Base-by-base conservation (phyloP, 2,888 invertebrate genomes). In the Leptinotarsa rubiginosa region DNA sequence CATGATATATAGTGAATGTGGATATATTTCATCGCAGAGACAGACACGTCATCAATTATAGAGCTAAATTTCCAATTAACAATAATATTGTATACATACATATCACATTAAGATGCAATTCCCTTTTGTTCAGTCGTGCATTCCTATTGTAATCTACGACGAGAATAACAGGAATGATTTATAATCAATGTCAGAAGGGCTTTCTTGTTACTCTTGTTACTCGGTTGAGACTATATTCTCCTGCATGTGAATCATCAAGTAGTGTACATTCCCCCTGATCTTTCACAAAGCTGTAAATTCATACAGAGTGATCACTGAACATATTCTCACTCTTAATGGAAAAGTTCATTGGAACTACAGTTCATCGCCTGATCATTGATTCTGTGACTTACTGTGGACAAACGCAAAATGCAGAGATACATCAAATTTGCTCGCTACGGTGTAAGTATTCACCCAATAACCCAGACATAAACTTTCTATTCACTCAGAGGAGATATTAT, bases 21-120 rank as follows among this genome's bases (percentile, higher is more conserved):
- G n/a, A n/a, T 31, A 41, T 62, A 62, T 31, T 41, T 62, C 25
- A 62, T 62, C 31, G 31, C 62, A 5, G n/a, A 62, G 62, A 16
- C 62, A 62, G 62, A 62, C 62, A 62, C 7, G 41, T 62, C 62
- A 62, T 62, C 62, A 62, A 62, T 62, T 62, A 62, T n/a, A 62
- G 41, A 62, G 62, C 25, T 62, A 31, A n/a, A 62, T 62, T 62
- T 62, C 62, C 31, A 62, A 62, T 62, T 62, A 25, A 62, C 62
- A 62, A 62, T 62, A 41, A 62, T 62, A 62, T 62, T 62, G 62
- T 62, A 62, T 25, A 62, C 62, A 62, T 12, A 62, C 41, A 62
- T 41, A 62, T 62, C 31, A 62, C 62, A 31, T 62, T 62, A 41
- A 41, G 62, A 41, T 62, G 62, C 62, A 41, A 62, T 62, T 62